Base-by-base conservation (phyloP, 2,888 invertebrate genomes). In the Neria commutata region DNA sequence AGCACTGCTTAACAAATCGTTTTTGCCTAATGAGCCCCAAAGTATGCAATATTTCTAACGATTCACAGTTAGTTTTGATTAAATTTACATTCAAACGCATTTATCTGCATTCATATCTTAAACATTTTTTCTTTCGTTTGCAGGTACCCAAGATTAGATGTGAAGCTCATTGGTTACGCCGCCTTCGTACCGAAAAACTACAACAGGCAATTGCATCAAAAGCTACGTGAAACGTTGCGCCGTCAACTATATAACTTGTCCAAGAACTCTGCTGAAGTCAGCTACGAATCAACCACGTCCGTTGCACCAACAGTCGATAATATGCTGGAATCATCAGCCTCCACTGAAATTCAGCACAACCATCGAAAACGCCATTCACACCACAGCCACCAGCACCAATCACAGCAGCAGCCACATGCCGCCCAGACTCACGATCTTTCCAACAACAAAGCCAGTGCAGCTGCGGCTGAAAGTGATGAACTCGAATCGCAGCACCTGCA, bases 111-210 rank as follows among this genome's bases (percentile, higher is more conserved):
- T n/a, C n/a, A n/a, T n/a, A n/a, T n/a, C n/a, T n/a, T n/a, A n/a
- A n/a, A n/a, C n/a, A n/a, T n/a, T 50, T 37, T 14, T 37, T n/a
- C n/a, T 14, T n/a, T 37, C n/a, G 29, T 37, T 24, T 29, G n/a
- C 60, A 80, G 80, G 71, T 74, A 67, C 54, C 80, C 80, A 73
- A 76, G 80, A 69, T 61, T 80, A 78, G 80, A 80, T 56, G 65
- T 81, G 0, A 73, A 69, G 64, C 66, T 75, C 54, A 68, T 74
- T 50, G 78, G 79, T 42, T 72, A 72, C 51, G 72, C 69, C 26
- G 61, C 68, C 25, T 69, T 73, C 42, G 68, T 69, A 11, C 60
- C 65, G 25, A 71, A 60, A 56, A 67, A 68, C 62, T 67, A 72
- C 21, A 67, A 64, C 50, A 71, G 61, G 49, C 59, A 66, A 54